phyloP scores from a whole-genome alignment of 1,140 invertebrate species.

The Drosophila nigrodunni region DNA sequence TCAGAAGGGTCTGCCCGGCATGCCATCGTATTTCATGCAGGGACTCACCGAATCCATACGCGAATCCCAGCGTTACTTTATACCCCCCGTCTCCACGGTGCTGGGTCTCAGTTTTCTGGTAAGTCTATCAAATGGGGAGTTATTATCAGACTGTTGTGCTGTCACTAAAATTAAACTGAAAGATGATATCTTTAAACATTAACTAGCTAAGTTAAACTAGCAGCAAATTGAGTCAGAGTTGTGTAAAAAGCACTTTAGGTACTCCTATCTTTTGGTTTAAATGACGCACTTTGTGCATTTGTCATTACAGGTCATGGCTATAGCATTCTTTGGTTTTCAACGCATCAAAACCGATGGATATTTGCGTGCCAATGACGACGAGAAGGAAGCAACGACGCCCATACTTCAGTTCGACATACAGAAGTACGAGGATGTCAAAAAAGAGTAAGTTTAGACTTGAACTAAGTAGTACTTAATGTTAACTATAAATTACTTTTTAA shows the following conservation, averaged over 20 bases:
- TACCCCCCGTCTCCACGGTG: conserved; percentile 77
- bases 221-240: conserved; percentile 1
- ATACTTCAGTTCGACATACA: conserved; percentile 60
- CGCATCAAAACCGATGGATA: conserved; percentile 61
- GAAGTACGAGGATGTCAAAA: conserved; percentile 78
- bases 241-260: background rate
- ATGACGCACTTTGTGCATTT: background rate
- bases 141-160: background rate
- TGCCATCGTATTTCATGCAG: conserved; percentile 82
- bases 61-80: conserved; percentile 80
- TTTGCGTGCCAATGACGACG: conserved; percentile 29
- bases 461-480: too few relatives aligned
- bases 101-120: conserved; percentile 71
- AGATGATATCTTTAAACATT: conserved; percentile 4
- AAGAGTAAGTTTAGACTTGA: conserved; percentile 61
- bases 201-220: conserved; percentile 2
- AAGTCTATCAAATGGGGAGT: conserved; percentile 16
- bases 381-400: conserved; percentile 19
- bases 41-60: conserved; percentile 80
- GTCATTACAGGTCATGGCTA: conserved; percentile 51
- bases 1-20: conserved; percentile 76
- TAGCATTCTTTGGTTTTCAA: conserved; percentile 80
- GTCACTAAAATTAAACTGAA: background rate
- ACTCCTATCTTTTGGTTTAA: background rate
- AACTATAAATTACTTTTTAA: background rate